Evolutionary conservation across 1,140 invertebrate species (phyloP), one percentile per base, ranked within the genome.

Genomic region (Limonius californicus): DNA sequence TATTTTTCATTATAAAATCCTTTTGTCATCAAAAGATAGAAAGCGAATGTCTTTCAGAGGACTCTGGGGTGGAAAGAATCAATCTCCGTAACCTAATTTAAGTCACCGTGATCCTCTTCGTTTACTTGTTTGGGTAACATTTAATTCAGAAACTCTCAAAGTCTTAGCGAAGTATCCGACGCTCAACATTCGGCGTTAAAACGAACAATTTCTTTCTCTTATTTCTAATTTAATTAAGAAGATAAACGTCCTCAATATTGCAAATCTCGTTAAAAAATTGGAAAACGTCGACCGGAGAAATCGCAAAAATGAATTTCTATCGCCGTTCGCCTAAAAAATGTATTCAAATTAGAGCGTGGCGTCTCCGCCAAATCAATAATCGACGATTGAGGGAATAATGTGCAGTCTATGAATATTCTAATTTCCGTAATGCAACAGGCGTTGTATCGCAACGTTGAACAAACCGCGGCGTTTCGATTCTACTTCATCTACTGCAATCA

Each of bases 91-190:
- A 45, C 42, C 42, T n/a, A 45, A 45, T 45, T 45, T 45, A 45
- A 45, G 42, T 45, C 42, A 18, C n/a, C 16, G 42, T 45, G 42
- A 45, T 45, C 42, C 42, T 45, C 42, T 45, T 45, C 42, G 42
- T 45, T 45, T 45, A 45, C 42, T 45, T 45, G 42, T 45, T 45
- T 45, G 42, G 42, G 42, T 45, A 45, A 45, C 42, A 45, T 45
- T 45, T 45, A 45, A 45, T 45, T 45, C 42, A 15, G 16, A 45
- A 45, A 18, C 42, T n/a, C 42, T 45, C 42, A 45, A 45, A 45
- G 42, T 45, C 16, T 45, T 45, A 45, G 16, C 42, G 14, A 45
- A 45, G 42, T 45, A 45, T 45, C 16, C 42, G n/a, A 45, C 42
- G 42, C 42, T 45, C 14, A 45, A 45, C 16, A 45, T 45, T 45